Evolutionary conservation across 2,113 vertebrate genomes (phyloP), one percentile per base, ranked within the genome.

Genomic region (Peromyscus polionotus): DNA sequence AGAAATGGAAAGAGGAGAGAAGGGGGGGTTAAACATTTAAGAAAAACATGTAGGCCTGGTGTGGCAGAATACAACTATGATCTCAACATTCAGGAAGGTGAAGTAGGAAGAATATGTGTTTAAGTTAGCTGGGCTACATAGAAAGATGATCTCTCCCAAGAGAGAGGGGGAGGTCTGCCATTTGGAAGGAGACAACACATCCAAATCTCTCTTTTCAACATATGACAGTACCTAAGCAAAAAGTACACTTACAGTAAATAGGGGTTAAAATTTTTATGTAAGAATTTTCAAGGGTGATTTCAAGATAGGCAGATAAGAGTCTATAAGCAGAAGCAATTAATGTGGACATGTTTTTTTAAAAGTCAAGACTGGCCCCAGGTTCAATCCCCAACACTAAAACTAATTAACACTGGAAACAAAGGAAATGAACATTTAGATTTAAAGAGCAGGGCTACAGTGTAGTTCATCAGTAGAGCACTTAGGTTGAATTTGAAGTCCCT

Each of bases 281-380:
- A 90, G 54, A 83, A 77, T 77, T 90, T 90, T 94, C 85, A 94
- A 96, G 45, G 51, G 54, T 59, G 22, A 84, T 91, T 84, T 93
- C 45, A 95, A 91, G 31, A 91, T 51, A 79, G 39, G 57, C 22
- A 73, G 51, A 48, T 51, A 89, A 85, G 75, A 67, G 22, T 48
- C 33, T 79, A 88, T n/a, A 94, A 96, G 16, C 51, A 94, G 16
- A 85, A 48, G 94, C 54, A 94, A 70, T 90, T 61, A 95, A 91
- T 68, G 20, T 90, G 57, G 72, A 17, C 45, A 67, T 77, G 61
- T 39, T 57, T 95, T 19, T 20, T 65, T 63, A 75, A 90, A 90
- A 93, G 86, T 88, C 54, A 72, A 90, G 45, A 89, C 24, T 81
- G 75, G 54, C 31, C n/a, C 65, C 28, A 45, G 65, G 22, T 89